These are phyloP conservation scores for Lepidonotus clava DNA, from an alignment of 2,888 invertebrate genomes.

Conservation along the genomic window DNA sequence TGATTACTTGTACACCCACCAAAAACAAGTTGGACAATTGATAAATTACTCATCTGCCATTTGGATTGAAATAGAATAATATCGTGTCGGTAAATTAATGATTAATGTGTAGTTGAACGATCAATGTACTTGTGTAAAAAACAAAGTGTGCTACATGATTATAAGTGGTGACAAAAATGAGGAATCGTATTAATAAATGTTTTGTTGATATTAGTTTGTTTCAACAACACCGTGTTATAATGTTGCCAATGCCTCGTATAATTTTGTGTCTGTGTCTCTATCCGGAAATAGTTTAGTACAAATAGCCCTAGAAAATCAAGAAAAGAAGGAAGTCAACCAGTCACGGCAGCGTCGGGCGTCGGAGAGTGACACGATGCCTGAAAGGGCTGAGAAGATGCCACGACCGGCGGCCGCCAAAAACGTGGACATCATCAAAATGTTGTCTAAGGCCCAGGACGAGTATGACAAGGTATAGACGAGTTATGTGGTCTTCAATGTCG, in stretches of 20 bases:
- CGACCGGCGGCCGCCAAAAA: slow-evolving; percentile 53
- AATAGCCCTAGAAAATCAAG: slow-evolving; percentile 66
- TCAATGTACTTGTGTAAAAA: no score
- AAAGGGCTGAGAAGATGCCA: slow-evolving; percentile 45
- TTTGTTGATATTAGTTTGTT: no score
- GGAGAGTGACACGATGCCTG: slow-evolving; percentile 69
- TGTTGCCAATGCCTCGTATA: no score
- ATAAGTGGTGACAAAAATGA: background rate
- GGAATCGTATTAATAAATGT: background rate
- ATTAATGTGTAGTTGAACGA: no score
- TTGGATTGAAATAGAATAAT: background rate
- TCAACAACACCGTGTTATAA: no score
- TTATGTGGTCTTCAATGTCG: no score
- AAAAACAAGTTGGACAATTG: background rate
- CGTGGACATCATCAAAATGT: slow-evolving; percentile 87
- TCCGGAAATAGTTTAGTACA: slow-evolving; percentile 67
- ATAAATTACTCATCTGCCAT: background rate
- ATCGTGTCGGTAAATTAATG: no score
- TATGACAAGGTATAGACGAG: slow-evolving; percentile 85
- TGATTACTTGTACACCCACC: background rate
- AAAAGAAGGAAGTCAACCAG: slow-evolving; percentile 58
- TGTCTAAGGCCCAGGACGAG: slow-evolving; percentile 93
- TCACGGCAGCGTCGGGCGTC: slow-evolving; percentile 68
- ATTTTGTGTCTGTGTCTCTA: background rate
- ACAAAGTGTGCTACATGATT: background rate